Evolutionary conservation across 2,113 vertebrate species (phyloP).

Genomic region (Dicaeum eximium): DNA sequence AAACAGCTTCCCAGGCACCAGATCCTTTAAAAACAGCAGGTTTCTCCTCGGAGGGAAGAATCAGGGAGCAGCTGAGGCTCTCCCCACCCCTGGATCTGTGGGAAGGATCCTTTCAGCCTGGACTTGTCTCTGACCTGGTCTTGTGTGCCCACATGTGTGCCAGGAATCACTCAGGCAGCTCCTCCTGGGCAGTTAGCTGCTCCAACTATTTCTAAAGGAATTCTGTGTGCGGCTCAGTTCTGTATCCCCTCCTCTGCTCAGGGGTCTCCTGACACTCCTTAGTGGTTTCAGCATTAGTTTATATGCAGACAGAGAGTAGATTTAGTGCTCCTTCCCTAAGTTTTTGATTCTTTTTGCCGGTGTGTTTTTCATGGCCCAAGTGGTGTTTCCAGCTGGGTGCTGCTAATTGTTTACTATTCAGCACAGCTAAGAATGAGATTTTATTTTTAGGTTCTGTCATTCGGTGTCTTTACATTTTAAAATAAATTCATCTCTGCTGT

Average conservation of each 20-base stretch:
- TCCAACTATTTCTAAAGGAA: slow-evolving; percentile 29
- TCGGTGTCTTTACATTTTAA: slow-evolving; percentile 16
- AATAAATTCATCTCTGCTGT: slow-evolving; percentile 28
- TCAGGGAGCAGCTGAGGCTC: not conserved
- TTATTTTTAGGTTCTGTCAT: slow-evolving; percentile 51
- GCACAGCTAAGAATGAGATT: slow-evolving; percentile 25
- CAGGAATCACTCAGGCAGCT: not conserved
- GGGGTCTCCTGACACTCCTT: slow-evolving; percentile 8
- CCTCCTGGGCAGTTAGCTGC: not conserved
- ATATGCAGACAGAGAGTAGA: slow-evolving; percentile 10
- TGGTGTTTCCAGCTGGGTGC: slow-evolving; percentile 40
- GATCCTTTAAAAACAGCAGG: too few species aligned
- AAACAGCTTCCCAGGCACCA: too few species aligned
- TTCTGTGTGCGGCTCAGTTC: not conserved
- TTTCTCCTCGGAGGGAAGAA: not conserved
- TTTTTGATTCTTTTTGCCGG: slow-evolving; percentile 26
- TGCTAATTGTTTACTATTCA: slow-evolving; percentile 49
- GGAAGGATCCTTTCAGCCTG: not conserved
- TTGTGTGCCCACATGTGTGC: not conserved
- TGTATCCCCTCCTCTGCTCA: not conserved
- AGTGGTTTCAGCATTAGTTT: slow-evolving; percentile 23
- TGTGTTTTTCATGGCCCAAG: slow-evolving; percentile 32
- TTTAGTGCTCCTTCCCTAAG: not conserved
- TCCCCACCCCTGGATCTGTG: not conserved
- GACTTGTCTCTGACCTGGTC: not conserved